Evolutionary conservation across 2,113 vertebrate genomes (phyloP), one percentile per base, ranked within the genome.

Genomic region (Prolemur simus): DNA sequence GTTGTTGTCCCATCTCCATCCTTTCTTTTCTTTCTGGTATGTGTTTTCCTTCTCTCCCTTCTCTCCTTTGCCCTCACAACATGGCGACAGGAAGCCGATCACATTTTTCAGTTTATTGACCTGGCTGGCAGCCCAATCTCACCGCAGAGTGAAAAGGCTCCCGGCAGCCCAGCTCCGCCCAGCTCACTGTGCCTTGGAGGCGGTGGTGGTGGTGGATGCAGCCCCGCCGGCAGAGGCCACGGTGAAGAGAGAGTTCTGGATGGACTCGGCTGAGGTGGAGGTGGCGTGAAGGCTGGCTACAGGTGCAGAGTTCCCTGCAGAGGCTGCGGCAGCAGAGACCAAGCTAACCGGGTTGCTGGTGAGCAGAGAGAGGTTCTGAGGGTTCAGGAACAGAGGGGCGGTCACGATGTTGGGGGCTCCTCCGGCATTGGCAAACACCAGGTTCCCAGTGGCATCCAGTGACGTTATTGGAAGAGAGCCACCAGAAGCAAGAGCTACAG

Each of bases 291-390:
- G 99, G 98, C 99, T 99, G 98, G 99, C 99, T 32, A 98, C 98
- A 92, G 99, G 99, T 95, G 98, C 99, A 45, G 99, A 99, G 87
- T 98, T 97, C 95, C 99, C 99, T 88, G 99, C 98, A 58, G 99
- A 99, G 94, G 98, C 98, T 94, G 99, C 98, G 27, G 99, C 98
- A 13, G 99, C 99, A 84, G 99, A 99, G 98, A 99, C 99, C 99
- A 99, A 98, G 98, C 99, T 99, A 97, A 99, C 99, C 0, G 99
- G 99, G 98, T 99, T 99, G 99, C 99, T 99, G 99, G 99, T 99
- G 98, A 99, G 99, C 98, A 99, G 99, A 98, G 99, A 99, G 98
- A 99, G 99, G 99, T 99, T 99, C 99, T 99, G 99, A 97, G 99
- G 99, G 98, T 99, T 99, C 98, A 99, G 99, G 98, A 99, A 99